These are phyloP conservation scores for Nothoprocta perdicaria DNA, from an alignment of 2,113 vertebrate species.

Conservation along the genomic window DNA sequence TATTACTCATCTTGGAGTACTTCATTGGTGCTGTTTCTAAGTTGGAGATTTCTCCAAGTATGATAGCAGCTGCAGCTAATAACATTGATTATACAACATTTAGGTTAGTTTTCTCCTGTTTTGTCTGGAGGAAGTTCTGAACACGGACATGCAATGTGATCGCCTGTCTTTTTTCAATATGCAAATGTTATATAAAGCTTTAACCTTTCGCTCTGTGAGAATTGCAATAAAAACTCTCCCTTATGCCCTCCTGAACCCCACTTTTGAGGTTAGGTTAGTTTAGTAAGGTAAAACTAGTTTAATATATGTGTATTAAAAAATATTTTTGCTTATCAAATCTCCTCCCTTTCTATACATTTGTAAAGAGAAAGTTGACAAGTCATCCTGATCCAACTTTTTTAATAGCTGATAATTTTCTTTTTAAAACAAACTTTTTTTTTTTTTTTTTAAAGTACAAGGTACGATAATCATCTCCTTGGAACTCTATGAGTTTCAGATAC, in stretches of 20 bases:
- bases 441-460: background rate
- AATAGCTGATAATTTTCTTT: background rate
- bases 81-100: background rate
- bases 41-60: constrained; percentile 7
- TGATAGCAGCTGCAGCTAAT: constrained; percentile 13
- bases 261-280: background rate
- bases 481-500: background rate
- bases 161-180: background rate
- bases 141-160: background rate
- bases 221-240: background rate
- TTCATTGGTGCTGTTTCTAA: constrained; percentile 35
- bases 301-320: background rate
- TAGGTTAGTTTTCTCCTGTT: constrained; percentile 3
- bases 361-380: background rate
- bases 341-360: background rate
- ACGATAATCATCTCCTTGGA: background rate
- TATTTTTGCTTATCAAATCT: background rate
- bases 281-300: background rate
- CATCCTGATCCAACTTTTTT: background rate
- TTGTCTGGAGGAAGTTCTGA: background rate
- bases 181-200: background rate
- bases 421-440: background rate
- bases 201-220: background rate
- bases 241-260: background rate
- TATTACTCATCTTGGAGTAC: constrained; percentile 1